Percentiles rank a stretch among this genome's conserved stretches.
Conservation (phyloP, 2,888 invertebrate species). For the Podabrus alpinus region DNA sequence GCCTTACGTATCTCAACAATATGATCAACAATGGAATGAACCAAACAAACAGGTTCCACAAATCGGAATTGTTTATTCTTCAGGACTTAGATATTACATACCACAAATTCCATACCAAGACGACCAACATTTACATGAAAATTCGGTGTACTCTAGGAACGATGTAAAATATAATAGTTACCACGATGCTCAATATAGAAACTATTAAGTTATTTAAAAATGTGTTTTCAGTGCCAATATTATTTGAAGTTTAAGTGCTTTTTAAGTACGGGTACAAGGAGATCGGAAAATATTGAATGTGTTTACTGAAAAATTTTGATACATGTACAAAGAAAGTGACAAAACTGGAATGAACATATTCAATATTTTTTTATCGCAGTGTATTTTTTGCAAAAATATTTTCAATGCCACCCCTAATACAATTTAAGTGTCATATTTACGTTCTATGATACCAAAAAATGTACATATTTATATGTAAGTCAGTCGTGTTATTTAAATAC, state of each 20-base stretch:
- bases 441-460: conserved; percentile 43
- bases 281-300: background rate
- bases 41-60: conserved; percentile 43
- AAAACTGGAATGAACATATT: background rate
- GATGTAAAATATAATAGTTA: conserved; percentile 46
- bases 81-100: conserved; percentile 53
- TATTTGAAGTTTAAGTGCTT: conserved; percentile 1
- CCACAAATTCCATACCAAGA: conserved; percentile 49
- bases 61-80: conserved; percentile 53
- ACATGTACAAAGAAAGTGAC: background rate
- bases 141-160: conserved; percentile 50
- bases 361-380: background rate
- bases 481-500: conserved; percentile 36
- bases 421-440: conserved; percentile 40
- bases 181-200: conserved; percentile 29
- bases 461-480: conserved; percentile 44
- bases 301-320: background rate
- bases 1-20: conserved; percentile 11
- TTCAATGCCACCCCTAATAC: background rate
- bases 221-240: conserved; percentile 3
- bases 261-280: background rate
- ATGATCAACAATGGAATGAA: conserved; percentile 11
- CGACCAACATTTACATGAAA: conserved; percentile 40
- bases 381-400: background rate
- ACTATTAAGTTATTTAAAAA: conserved; percentile 9